Evolutionary conservation across 2,888 invertebrate genomes (phyloP).

Genomic region (Alentia gelatinosa): DNA sequence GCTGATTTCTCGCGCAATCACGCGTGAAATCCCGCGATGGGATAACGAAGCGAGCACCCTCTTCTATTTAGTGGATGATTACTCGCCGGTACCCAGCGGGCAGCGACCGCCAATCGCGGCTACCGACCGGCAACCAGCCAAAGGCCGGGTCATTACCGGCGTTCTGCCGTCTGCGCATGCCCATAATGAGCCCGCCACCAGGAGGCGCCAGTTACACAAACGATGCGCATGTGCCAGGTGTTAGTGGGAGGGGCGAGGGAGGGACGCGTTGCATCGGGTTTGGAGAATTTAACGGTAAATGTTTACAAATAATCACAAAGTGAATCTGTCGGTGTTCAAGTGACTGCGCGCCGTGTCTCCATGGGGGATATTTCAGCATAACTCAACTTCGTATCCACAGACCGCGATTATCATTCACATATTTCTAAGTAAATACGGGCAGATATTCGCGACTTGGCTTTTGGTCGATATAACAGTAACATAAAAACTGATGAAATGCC

Average conservation of each 20-base stretch:
- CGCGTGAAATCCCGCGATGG: conserved; percentile 29
- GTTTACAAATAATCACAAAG: conserved; percentile 34
- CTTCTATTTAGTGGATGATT: conserved; percentile 48
- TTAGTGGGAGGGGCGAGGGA: background rate
- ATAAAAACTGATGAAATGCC: too few species aligned
- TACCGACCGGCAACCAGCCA: background rate
- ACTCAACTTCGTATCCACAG: too few species aligned
- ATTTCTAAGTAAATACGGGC: too few species aligned
- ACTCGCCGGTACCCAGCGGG: background rate
- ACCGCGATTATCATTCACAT: too few species aligned
- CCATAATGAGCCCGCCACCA: conserved; percentile 11
- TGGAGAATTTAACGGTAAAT: conserved; percentile 27
- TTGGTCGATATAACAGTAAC: too few species aligned
- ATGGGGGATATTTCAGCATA: too few species aligned
- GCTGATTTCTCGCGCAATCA: conserved; percentile 42
- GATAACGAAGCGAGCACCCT: conserved; percentile 19
- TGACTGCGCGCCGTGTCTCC: too few species aligned
- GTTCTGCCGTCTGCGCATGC: conserved; percentile 15
- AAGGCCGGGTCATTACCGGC: conserved; percentile 21
- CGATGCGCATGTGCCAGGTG: background rate
- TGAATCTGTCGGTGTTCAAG: background rate
- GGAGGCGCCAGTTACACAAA: background rate
- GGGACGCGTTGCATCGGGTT: background rate
- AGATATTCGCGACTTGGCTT: too few species aligned
- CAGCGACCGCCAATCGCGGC: background rate